phyloP scores from a whole-genome alignment of 2,113 vertebrate species.

The Zootoca vivipara region DNA sequence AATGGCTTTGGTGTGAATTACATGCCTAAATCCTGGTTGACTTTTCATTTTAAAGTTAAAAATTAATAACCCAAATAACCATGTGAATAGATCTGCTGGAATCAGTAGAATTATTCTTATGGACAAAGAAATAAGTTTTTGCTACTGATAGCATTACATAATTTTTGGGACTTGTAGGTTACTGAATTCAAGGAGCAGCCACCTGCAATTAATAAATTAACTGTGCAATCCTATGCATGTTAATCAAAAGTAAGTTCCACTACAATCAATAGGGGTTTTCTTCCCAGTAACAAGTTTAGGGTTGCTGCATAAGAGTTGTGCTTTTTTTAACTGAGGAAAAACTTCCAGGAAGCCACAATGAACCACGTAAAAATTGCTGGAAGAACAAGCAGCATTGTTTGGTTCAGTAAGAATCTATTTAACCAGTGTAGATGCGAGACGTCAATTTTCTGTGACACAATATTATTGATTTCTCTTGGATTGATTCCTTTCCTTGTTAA shows the following conservation, averaged over 20 bases:
- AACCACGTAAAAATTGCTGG: slow-evolving; percentile 20
- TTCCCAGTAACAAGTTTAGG: background rate
- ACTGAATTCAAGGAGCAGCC: background rate
- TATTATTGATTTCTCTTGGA: slow-evolving; percentile 54
- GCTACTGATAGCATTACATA: fast-evolving
- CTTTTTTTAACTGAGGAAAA: background rate
- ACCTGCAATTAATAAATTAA: background rate
- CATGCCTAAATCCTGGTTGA: background rate
- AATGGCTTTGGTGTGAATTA: slow-evolving; percentile 33
- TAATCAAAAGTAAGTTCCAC: background rate
- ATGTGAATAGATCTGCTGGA: slow-evolving; percentile 18
- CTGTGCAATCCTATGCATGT: background rate
- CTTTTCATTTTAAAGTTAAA: background rate
- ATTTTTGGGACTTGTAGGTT: background rate
- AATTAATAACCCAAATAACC: slow-evolving; percentile 20
- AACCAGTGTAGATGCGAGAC: slow-evolving; percentile 29
- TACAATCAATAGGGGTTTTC: background rate
- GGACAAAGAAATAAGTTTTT: background rate
- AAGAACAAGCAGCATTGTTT: slow-evolving; percentile 19
- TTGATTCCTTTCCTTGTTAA: slow-evolving; percentile 46
- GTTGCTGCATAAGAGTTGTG: background rate
- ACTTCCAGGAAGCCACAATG: background rate
- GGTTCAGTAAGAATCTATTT: slow-evolving; percentile 23
- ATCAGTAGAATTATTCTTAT: background rate
- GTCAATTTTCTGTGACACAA: slow-evolving; percentile 47